Evolutionary conservation across 2,797 vertebrate genomes (phyloP).

Genomic region (Centropyge bicolor): DNA sequence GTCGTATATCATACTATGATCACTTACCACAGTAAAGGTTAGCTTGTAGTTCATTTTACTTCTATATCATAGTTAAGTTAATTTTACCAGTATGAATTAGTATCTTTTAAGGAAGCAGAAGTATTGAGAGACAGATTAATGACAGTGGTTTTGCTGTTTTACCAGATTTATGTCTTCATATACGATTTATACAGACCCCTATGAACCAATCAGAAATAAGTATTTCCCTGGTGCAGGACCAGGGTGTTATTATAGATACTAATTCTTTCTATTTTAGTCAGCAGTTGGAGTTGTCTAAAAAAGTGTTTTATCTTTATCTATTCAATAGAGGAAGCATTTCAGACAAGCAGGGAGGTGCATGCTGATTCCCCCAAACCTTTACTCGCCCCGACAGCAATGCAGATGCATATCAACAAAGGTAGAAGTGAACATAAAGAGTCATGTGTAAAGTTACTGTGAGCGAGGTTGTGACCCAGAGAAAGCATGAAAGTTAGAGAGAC

Average conservation of each 20-base stretch:
- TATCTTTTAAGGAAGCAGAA: not conserved
- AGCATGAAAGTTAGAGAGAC: constrained; percentile 49
- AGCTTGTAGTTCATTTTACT: not conserved
- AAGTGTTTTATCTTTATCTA: constrained; percentile 7
- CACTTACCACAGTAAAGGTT: not conserved
- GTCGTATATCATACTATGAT: not conserved
- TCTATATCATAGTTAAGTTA: not conserved
- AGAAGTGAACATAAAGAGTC: constrained; percentile 1
- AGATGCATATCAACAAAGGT: constrained; percentile 28
- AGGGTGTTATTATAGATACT: not conserved
- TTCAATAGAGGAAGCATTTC: constrained; percentile 23
- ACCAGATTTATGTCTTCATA: not conserved
- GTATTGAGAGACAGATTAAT: not conserved
- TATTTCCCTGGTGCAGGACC: not conserved
- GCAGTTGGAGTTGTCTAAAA: not conserved
- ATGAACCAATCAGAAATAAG: not conserved
- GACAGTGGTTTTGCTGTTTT: not conserved
- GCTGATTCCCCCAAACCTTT: constrained; percentile 9
- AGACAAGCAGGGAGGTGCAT: not conserved
- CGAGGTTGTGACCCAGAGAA: constrained; percentile 43
- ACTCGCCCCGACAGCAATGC: not conserved
- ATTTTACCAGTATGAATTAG: not conserved
- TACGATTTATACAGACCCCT: constrained; percentile 1
- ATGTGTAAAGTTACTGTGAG: constrained; percentile 30
- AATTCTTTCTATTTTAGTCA: not conserved